phyloP scores from a whole-genome alignment of 2,797 vertebrate species.

The Onychomys torridus region DNA sequence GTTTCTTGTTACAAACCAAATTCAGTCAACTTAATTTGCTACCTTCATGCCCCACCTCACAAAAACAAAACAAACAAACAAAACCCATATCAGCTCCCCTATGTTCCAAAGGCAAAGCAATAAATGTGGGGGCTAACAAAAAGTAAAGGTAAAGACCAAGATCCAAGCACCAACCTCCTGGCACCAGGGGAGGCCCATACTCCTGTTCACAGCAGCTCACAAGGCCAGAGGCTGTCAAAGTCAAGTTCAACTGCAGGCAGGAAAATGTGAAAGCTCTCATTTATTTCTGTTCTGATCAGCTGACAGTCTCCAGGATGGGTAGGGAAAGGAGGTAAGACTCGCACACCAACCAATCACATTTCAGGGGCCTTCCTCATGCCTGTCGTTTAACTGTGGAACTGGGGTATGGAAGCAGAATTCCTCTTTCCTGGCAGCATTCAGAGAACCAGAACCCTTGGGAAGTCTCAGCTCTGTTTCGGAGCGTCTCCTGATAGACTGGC shows the following conservation, averaged over 20 bases:
- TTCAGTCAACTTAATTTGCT: background rate
- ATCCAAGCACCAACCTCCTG: conserved; percentile 25
- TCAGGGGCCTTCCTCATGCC: background rate
- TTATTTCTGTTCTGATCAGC: background rate
- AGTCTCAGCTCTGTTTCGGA: conserved; percentile 8
- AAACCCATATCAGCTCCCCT: background rate
- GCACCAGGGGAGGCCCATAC: background rate
- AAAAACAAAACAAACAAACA: background rate
- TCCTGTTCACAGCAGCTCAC: background rate
- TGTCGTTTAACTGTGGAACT: conserved; percentile 21
- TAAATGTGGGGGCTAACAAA: background rate
- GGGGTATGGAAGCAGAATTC: background rate
- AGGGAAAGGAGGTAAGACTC: conserved; percentile 10
- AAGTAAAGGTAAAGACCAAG: conserved; percentile 10
- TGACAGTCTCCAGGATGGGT: conserved; percentile 11
- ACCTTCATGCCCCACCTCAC: background rate
- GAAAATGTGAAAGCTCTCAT: background rate
- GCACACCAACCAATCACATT: background rate
- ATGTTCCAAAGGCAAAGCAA: conserved; percentile 30
- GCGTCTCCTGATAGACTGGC: background rate
- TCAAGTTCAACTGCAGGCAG: background rate
- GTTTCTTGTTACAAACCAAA: conserved; percentile 40
- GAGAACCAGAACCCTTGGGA: background rate
- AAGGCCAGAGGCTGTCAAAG: background rate
- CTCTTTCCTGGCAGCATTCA: conserved; percentile 2